A percentile compares a stretch with the other conserved stretches of the same genome.
phyloP scores from a whole-genome alignment of 2,888 invertebrate genomes.

The Colostygia pectinataria region DNA sequence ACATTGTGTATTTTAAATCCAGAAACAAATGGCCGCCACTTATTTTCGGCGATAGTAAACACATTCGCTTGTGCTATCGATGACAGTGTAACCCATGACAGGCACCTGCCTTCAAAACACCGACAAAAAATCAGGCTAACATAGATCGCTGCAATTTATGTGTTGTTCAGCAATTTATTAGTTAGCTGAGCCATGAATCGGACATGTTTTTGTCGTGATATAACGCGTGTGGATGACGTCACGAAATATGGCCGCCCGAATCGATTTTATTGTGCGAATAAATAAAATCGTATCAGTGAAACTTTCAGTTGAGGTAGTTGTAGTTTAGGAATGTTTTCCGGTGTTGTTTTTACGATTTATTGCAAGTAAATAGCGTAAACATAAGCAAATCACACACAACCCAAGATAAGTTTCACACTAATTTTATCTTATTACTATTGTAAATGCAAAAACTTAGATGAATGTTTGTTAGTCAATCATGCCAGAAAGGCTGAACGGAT shows the following conservation, averaged over 20 bases:
- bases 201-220: constrained; percentile 52
- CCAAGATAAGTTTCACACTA: no score
- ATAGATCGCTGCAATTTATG: constrained; percentile 52
- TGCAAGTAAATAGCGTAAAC: no score
- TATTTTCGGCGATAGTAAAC: background rate
- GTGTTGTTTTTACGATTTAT: constrained; percentile 4
- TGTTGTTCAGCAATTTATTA: constrained; percentile 51
- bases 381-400: no score
- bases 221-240: constrained; percentile 51
- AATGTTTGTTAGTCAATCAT: no score
- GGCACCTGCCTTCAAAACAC: constrained; percentile 30
- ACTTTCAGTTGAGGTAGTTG: constrained; percentile 26
- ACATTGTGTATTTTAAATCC: background rate
- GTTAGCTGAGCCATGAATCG: constrained; percentile 51
- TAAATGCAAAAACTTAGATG: no score
- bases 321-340: constrained; percentile 12
- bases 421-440: no score
- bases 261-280: constrained; percentile 50
- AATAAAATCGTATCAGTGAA: constrained; percentile 51
- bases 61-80: constrained; percentile 9
- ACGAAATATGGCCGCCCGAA: constrained; percentile 43
- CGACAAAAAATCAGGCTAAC: constrained; percentile 49
- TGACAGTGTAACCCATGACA: constrained; percentile 23
- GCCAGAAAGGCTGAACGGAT: no score
- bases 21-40: constrained; percentile 3